Evolutionary conservation across 2,113 vertebrate genomes (phyloP), one percentile per base, ranked within the genome.

Genomic region (Chloropsis cyanopogon): DNA sequence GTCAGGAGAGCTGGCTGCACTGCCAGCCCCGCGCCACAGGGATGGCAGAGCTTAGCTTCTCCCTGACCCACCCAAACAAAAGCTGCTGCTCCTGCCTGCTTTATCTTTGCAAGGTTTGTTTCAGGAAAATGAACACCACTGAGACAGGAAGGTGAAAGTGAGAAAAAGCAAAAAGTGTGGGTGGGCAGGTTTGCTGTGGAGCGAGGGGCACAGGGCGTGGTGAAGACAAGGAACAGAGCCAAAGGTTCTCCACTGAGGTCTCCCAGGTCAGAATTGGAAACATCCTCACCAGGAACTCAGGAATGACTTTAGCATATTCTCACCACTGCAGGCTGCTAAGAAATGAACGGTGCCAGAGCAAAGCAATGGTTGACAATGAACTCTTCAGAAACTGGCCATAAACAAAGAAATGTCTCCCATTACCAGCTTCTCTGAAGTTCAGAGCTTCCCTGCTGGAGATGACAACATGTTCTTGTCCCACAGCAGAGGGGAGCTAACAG

Each of bases 81-180:
- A 59, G 57, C 46, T 79, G 23, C 8, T 12, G 17, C 7, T 64
- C 41, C 54, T 37, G 4, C 24, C 21, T 59, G 29, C 47, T 86
- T 66, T 8, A 12, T 13, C 56, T 71, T 53, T 26, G 21, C 11
- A 10, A 68, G 59, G 37, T 33, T 89, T 76, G 53, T 7, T 56
- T 33, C n/a, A 57, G 53, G 39, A 56, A 23, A 41, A 22, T 11
- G n/a, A n/a, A 28, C 52, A 44, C 7, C 44, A 15, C 19, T 35
- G 49, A 75, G 64, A 21, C 64, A 75, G 33, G 33, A 47, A 63
- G 47, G 60, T 23, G 59, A 49, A 71, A 54, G n/a, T 8, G 12
- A 84, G 65, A 7, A 60, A 86, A 71, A 79, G 24, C 12, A 35
- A 28, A 0, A 53, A 0, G 1, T 5, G 39, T 57, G 60, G 25